These are phyloP conservation scores for Andrena hattorfiana DNA, from an alignment of 2,888 invertebrate species.

Conservation along the genomic window DNA sequence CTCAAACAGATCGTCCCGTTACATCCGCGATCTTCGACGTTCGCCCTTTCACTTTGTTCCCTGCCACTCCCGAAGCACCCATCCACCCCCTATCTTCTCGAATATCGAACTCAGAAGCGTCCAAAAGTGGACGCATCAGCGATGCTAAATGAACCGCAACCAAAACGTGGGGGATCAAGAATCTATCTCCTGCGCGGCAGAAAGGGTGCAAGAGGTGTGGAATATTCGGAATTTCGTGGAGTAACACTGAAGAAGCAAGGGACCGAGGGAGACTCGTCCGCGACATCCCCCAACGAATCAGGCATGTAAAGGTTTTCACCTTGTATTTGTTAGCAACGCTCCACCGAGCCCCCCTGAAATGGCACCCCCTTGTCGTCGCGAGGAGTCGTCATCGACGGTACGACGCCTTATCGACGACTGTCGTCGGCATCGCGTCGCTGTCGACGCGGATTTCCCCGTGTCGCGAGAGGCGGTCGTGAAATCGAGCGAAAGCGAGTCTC, in stretches of 20 bases:
- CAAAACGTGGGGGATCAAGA: slow-evolving; percentile 63
- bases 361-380: background rate
- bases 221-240: background rate
- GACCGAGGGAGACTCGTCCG: no score
- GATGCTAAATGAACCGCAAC: slow-evolving; percentile 82
- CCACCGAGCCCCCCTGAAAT: background rate
- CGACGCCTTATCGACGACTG: slow-evolving; percentile 40
- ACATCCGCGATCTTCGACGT: slow-evolving; percentile 59
- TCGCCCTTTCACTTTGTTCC: slow-evolving; percentile 27
- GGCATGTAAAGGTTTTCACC: no score
- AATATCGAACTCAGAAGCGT: slow-evolving; percentile 19
- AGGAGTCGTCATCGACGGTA: slow-evolving; percentile 28
- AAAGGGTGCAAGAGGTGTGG: slow-evolving; percentile 7
- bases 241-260: no score
- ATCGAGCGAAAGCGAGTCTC: slow-evolving; percentile 47
- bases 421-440: slow-evolving; percentile 17
- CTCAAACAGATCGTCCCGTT: slow-evolving; percentile 61
- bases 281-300: no score
- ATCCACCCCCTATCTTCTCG: slow-evolving; percentile 25
- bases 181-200: slow-evolving; percentile 24
- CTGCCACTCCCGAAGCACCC: background rate
- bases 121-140: slow-evolving; percentile 79
- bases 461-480: slow-evolving; percentile 37
- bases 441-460: slow-evolving; percentile 36
- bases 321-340: background rate